phyloP scores from a whole-genome alignment of 1,140 invertebrate species.

The Drosophila hydei region DNA sequence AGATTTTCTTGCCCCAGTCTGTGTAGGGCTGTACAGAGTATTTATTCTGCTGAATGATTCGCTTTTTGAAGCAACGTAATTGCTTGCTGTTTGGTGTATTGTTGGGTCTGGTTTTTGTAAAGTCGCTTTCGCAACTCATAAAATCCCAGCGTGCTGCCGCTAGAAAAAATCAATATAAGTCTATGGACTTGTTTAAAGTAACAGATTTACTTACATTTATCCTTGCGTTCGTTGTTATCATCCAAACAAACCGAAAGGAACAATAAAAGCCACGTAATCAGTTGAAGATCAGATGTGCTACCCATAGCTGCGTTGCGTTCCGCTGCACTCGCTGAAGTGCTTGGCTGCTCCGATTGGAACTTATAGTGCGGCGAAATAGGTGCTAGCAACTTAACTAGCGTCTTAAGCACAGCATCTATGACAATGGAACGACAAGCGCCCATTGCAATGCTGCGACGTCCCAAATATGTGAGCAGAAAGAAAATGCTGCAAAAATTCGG shows the following conservation, averaged over 20 bases:
- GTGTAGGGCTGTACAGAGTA: constrained; percentile 84
- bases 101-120: constrained; percentile 79
- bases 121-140: constrained; percentile 88
- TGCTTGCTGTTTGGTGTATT: constrained; percentile 71
- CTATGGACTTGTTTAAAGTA: not conserved
- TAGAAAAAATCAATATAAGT: constrained; percentile 47
- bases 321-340: constrained; percentile 78
- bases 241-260: constrained; percentile 90
- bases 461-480: constrained; percentile 93
- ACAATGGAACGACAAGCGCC: constrained; percentile 87
- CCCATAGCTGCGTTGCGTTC: constrained; percentile 63
- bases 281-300: constrained; percentile 86
- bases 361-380: constrained; percentile 85
- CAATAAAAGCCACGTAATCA: constrained; percentile 92
- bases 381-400: constrained; percentile 85
- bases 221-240: constrained; percentile 84
- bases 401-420: constrained; percentile 87
- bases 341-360: constrained; percentile 67
- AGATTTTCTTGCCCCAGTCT: constrained; percentile 83
- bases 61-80: constrained; percentile 79
- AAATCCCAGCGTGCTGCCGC: constrained; percentile 90
- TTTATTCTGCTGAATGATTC: constrained; percentile 86
- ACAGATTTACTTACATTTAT: constrained; percentile 76
- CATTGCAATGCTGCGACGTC: constrained; percentile 90
- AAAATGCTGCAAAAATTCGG: constrained; percentile 88